Evolutionary conservation across 2,113 vertebrate species (phyloP).

Genomic region (Xiphophorus hellerii): DNA sequence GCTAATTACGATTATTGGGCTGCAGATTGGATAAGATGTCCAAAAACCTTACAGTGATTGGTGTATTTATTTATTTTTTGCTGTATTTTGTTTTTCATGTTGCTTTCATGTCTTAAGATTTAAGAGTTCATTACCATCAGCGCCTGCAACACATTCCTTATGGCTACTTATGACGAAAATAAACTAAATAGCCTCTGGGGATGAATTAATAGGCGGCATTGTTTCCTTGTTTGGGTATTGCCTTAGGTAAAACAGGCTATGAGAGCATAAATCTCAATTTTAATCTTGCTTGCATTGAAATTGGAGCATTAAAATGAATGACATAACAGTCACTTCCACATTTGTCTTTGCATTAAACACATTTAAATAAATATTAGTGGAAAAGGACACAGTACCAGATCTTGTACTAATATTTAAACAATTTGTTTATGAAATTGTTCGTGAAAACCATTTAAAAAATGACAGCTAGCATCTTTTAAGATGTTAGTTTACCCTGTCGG

Average conservation of each 20-base stretch:
- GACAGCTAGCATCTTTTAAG: too few relatives aligned
- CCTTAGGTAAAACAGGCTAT: not conserved
- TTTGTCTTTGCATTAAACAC: not conserved
- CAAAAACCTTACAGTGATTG: not conserved
- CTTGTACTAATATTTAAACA: too few relatives aligned
- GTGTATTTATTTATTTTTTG: not conserved
- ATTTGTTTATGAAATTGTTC: too few relatives aligned
- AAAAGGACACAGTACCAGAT: not conserved
- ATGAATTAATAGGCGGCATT: not conserved
- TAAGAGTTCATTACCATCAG: not conserved
- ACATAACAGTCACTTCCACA: not conserved
- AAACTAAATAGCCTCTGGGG: not conserved
- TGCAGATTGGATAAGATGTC: constrained; percentile 10
- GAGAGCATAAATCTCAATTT: not conserved
- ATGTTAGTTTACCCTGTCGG: not conserved
- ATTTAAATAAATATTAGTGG: not conserved
- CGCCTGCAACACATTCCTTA: not conserved
- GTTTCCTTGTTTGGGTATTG: not conserved
- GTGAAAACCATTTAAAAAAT: too few relatives aligned
- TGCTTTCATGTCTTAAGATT: not conserved
- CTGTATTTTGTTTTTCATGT: not conserved
- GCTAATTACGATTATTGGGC: constrained; percentile 44
- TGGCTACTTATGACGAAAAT: not conserved
- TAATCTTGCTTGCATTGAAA: not conserved
- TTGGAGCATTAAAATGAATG: not conserved